Conservation (phyloP, 1,140 invertebrate genomes). For the Bombus breviceps region DNA sequence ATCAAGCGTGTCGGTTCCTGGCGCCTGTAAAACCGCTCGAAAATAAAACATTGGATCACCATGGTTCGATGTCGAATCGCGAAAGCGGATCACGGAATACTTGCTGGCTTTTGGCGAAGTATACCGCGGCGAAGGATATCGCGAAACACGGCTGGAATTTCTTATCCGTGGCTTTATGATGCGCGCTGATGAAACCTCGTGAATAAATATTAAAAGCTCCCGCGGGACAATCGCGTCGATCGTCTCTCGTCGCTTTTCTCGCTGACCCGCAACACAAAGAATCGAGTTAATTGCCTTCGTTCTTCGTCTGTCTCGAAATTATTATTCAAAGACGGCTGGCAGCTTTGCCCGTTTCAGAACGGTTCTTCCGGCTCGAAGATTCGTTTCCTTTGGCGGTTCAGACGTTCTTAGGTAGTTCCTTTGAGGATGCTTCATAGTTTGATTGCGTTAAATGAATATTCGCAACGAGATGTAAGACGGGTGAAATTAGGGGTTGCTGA, state of each 20-base stretch:
- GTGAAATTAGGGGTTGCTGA: too few species aligned
- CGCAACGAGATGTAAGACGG: not conserved
- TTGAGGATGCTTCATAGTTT: not conserved
- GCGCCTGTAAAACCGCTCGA: constrained; percentile 4
- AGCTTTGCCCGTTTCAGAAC: not conserved
- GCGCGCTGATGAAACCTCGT: not conserved
- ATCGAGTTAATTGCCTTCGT: constrained; percentile 17
- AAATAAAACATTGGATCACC: constrained; percentile 17
- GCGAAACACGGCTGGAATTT: constrained; percentile 1
- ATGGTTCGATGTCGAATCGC: not conserved
- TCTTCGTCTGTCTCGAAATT: not conserved
- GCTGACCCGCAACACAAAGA: not conserved
- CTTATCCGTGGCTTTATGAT: not conserved
- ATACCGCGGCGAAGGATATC: not conserved
- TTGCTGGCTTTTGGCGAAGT: not conserved
- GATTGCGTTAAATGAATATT: not conserved
- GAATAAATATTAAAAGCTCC: constrained; percentile 14
- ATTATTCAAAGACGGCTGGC: not conserved
- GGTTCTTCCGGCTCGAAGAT: not conserved
- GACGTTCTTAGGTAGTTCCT: not conserved
- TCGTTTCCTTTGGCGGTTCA: not conserved
- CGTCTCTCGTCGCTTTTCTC: not conserved
- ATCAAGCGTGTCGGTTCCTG: not conserved
- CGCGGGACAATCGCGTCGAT: not conserved
- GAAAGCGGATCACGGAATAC: constrained; percentile 5